These are phyloP conservation scores for Drosophila histrio DNA, from an alignment of 2,888 invertebrate genomes.

Conservation along the genomic window DNA sequence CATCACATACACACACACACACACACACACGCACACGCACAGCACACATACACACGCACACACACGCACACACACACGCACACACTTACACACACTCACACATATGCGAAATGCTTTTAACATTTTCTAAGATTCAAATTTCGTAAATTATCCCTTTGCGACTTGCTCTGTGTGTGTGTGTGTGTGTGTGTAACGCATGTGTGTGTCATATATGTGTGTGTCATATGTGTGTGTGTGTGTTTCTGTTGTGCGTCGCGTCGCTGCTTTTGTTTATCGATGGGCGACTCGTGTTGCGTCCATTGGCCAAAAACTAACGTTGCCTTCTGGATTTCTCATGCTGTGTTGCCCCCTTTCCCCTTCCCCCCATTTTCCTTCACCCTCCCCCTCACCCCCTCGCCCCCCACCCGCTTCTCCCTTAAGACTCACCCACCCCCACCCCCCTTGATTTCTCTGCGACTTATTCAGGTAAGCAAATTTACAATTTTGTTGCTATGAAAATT, in stretches of 20 bases:
- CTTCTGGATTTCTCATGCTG: conserved; percentile 28
- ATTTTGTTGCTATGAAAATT: no score
- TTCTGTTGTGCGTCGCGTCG: conserved; percentile 24
- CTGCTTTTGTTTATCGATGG: conserved; percentile 39
- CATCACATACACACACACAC: conserved; percentile 24
- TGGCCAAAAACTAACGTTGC: conserved; percentile 49
- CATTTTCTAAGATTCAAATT: conserved; percentile 81
- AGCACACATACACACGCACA: no score
- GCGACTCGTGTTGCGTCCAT: conserved; percentile 53
- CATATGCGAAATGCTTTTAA: conserved; percentile 73
- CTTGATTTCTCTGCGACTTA: background rate
- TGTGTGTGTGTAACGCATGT: background rate
- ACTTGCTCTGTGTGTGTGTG: conserved; percentile 34
- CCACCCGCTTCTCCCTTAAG: background rate
- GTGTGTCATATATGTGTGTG: background rate
- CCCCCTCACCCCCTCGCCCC: background rate
- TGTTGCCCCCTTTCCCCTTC: conserved; percentile 19
- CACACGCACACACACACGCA: conserved; percentile 14
- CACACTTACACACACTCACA: conserved; percentile 12
- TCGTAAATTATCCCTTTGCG: conserved; percentile 81
- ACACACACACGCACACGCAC: no score
- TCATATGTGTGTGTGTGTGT: background rate
- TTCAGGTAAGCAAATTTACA: conserved; percentile 33
- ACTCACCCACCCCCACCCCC: background rate
- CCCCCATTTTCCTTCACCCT: conserved; percentile 5